Evolutionary conservation across 1,140 invertebrate genomes (phyloP), one percentile per base, ranked within the genome.

Genomic region (Pseudachorutes palmiensis): DNA sequence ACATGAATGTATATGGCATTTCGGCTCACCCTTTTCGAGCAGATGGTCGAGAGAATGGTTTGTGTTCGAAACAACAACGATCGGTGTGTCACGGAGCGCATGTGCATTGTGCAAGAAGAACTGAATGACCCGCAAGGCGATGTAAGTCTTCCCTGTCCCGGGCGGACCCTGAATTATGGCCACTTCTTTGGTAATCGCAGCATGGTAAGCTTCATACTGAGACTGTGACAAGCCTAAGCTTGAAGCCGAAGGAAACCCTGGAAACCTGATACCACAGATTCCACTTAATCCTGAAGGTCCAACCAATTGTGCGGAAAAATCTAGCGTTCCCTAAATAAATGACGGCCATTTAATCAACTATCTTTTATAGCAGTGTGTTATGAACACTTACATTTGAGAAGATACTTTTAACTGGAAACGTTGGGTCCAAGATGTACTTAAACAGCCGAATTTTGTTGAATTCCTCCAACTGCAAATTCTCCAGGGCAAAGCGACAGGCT

Each of bases 21-120:
- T 29, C 83, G 74, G 80, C n/a, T 85, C 87, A 45, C 36, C 36
- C 36, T 85, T 87, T 76, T 90, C 85, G 19, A 94, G 77, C 79
- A 94, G 92, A 75, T 94, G 90, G 80, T 94, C 91, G 1, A 94
- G 76, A 1, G 91, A 90, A 78, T 92, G 89, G 75, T 94, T 94
- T 0, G 90, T 92, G 71, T 86, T 91, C 74, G 89, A 90, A 29
- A 93, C 83, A 14, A 94, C 80, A 1, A 93, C 76, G 64, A 94
- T 86, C 3, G 87, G 86, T 36, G 28, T 9, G 14, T 22, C 29
- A 12, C 22, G 3, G 9, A 29, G 30, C 26, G 31, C 2, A 12
- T 60, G 26, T 30, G 5, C 24, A 32, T 60, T 60, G 14, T 30
- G 12, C 30, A 60, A 16, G 12, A 64, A 51, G 26, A 5, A 61